Evolutionary conservation across 2,113 vertebrate genomes (phyloP), one percentile per base, ranked within the genome.

Genomic region (Sturnus vulgaris): DNA sequence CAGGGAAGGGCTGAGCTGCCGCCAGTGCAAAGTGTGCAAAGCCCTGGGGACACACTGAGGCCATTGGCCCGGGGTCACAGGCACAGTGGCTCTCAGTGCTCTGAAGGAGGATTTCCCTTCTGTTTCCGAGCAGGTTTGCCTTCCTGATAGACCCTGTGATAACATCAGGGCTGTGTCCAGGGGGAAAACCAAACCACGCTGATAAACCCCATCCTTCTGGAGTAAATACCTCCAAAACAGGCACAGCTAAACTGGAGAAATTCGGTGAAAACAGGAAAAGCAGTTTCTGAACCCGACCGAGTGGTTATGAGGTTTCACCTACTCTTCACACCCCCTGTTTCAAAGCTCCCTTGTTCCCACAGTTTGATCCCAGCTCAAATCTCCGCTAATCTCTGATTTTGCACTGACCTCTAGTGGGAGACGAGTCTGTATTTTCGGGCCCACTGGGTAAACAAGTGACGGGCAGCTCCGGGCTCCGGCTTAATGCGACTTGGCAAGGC

Each of bases 351-450:
- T 81, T 73, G 40, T 60, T 86, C 56, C 63, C 75, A 28, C 37
- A 5, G 1, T 57, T 55, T 49, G 81, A 95, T 79, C 86, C 78
- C 77, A 17, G 57, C 33, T 1, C 65, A 33, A 59, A 81, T 87
- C 81, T 71, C n/a, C 1, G 31, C 46, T 87, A 72, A 96, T 96
- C 93, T 89, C 82, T 91, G 96, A 94, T 93, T 96, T 91, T 2
- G 71, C 85, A 90, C 91, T 95, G 95, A 95, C 96, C 95, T 96
- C 96, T 95, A 97, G 95, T 4, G 96, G 95, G 94, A 79, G 53
- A 76, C 37, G 63, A 42, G 35, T 72, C 24, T 11, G 15, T 22
- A 22, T 82, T 81, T 90, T 81, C 10, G 60, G 84, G 56, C 81
- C 89, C 94, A 5, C 9, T 1, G 94, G 86, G 86, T 82, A 85